A percentile compares a stretch with the other conserved stretches of the same genome.
Conservation (phyloP, 2,888 invertebrate genomes). For the Parnassius glacialis region DNA sequence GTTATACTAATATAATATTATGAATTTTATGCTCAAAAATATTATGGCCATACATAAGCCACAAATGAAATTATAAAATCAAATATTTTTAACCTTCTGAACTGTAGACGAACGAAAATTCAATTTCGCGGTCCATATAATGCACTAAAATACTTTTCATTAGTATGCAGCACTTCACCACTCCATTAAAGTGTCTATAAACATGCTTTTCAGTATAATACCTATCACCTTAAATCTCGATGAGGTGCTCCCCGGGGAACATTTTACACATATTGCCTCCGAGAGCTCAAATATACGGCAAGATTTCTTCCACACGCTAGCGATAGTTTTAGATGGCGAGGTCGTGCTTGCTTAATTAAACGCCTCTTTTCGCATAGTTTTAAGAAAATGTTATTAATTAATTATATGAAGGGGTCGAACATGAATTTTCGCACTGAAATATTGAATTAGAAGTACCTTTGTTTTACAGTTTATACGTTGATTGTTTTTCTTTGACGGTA, state of each 20-base stretch:
- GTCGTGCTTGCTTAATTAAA: background rate
- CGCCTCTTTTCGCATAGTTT: too few relatives aligned
- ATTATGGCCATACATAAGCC: too few relatives aligned
- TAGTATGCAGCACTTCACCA: conserved; percentile 11
- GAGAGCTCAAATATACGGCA: conserved; percentile 52
- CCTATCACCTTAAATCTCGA: conserved; percentile 66
- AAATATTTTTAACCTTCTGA: background rate
- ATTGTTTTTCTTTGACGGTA: too few relatives aligned
- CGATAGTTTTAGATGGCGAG: conserved; percentile 9
- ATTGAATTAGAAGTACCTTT: too few relatives aligned
- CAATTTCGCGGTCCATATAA: conserved; percentile 24
- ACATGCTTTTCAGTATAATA: conserved; percentile 20
- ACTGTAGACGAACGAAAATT: conserved; percentile 9
- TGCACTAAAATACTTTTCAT: conserved; percentile 21
- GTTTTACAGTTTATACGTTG: too few relatives aligned
- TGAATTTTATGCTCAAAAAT: too few relatives aligned
- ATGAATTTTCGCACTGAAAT: too few relatives aligned
- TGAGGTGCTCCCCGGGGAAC: conserved; percentile 53
- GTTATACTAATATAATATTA: too few relatives aligned
- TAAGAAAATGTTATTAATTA: too few relatives aligned
- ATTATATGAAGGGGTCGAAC: too few relatives aligned
- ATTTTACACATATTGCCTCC: conserved; percentile 66
- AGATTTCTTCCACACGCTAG: conserved; percentile 8
- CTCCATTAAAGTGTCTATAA: conserved; percentile 22
- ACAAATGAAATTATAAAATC: too few relatives aligned